phyloP scores from a whole-genome alignment of 1,140 invertebrate genomes.

The Drosophila malerkotliana region DNA sequence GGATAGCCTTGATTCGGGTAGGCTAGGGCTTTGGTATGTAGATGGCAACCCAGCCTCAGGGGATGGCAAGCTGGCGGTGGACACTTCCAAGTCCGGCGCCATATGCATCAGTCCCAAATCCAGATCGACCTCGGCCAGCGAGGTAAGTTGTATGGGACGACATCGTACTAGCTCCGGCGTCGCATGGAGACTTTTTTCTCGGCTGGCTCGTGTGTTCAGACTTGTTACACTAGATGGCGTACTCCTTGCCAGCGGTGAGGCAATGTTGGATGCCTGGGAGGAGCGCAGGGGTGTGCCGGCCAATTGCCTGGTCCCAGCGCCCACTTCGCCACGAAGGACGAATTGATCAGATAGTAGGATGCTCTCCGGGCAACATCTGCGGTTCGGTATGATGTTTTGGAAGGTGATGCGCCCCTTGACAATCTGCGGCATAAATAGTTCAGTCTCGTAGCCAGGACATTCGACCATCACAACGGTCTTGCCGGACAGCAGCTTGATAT shows the following conservation, averaged over 20 bases:
- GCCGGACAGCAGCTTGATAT: constrained; percentile 63
- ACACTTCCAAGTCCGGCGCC: background rate
- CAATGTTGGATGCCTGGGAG: constrained; percentile 2
- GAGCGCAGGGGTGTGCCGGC: constrained; percentile 2
- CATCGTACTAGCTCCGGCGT: constrained; percentile 48
- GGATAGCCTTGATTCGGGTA: background rate
- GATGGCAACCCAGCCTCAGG: background rate
- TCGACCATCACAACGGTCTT: constrained; percentile 72
- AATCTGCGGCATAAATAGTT: constrained; percentile 73
- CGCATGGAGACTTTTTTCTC: constrained; percentile 33
- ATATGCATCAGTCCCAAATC: background rate
- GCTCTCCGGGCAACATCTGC: constrained; percentile 58
- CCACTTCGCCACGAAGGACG: constrained; percentile 7
- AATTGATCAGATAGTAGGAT: constrained; percentile 12
- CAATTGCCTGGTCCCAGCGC: background rate
- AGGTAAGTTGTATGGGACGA: background rate
- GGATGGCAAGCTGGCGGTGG: background rate
- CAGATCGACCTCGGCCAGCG: background rate
- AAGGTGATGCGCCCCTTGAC: constrained; percentile 62
- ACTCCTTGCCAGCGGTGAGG: constrained; percentile 47
- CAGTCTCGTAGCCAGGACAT: constrained; percentile 54
- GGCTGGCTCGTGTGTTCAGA: background rate
- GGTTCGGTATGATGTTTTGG: constrained; percentile 66
- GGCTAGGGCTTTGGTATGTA: background rate
- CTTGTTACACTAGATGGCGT: constrained; percentile 29